Base-by-base conservation (phyloP, 2,113 vertebrate species). In the Nesoenas mayeri region DNA sequence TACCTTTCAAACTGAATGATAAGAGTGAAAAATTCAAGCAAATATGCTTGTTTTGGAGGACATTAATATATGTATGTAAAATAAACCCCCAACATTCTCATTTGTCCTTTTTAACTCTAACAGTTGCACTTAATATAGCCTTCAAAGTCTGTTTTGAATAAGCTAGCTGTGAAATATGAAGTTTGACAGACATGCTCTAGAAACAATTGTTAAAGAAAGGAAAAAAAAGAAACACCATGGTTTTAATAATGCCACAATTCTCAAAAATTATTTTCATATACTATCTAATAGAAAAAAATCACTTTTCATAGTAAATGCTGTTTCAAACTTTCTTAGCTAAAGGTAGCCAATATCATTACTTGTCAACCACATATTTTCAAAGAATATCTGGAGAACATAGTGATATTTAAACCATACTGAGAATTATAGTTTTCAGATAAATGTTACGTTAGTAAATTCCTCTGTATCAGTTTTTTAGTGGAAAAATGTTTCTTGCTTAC, bases 401-500 rank as follows among this genome's bases (percentile, higher is more conserved):
- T 44, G 36, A 36, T 24, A 87, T 72, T 94, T 77, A 72, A 65
- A 54, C 21, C 36, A 70, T 40, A 73, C 6, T 70, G 40, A 69
- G 19, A 93, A 82, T 81, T 38, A 36, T 7, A 88, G 6, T 58
- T 79, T 54, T 62, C 64, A 77, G 10, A 15, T 24, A 85, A 62
- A 13, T 14, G 13, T 56, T 50, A 51, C 10, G 11, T 74, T 60
- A 54, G 14, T 31, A 91, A 92, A 86, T 75, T 84, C 28, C 18
- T 56, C 25, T 50, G 4, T 48, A 73, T 54, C 50, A 36, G 51
- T 85, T 88, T 85, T 50, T 2, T 44, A 70, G 38, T 42, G 29
- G 47, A 66, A 77, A 74, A 93, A 70, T 38, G 40, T 72, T 65
- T 93, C 28, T 51, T 25, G 47, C 94, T 97, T 97, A 99, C 99